Evolutionary conservation across 2,113 vertebrate species (phyloP).

Genomic region (Noturus placidus): DNA sequence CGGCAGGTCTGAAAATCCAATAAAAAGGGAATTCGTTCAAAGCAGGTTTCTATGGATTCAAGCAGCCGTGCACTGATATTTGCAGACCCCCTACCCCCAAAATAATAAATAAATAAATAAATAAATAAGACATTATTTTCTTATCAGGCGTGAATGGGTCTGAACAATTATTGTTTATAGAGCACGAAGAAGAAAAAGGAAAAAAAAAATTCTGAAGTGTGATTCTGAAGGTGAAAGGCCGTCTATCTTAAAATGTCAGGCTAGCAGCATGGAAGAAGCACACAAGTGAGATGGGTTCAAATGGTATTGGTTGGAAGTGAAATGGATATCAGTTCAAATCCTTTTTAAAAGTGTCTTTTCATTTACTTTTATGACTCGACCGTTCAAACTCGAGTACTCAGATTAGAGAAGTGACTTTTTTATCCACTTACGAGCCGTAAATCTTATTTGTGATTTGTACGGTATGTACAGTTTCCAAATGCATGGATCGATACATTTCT

Average conservation of each 20-base stretch:
- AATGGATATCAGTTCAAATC: background rate
- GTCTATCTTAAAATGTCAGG: background rate
- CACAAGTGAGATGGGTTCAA: background rate
- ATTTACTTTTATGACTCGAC: background rate
- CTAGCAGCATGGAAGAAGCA: background rate
- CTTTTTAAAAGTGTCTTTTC: background rate
- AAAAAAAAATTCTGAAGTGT: too few species aligned
- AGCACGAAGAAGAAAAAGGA: background rate
- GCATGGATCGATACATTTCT: too few species aligned
- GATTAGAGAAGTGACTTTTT: background rate
- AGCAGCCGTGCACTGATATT: background rate
- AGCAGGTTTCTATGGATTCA: background rate
- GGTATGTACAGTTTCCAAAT: too few species aligned
- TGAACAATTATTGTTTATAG: constrained; percentile 14
- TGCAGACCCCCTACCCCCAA: background rate
- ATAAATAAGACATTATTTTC: background rate
- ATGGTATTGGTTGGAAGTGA: background rate
- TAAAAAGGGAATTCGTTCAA: background rate
- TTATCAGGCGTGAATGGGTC: background rate
- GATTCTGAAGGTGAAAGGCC: background rate
- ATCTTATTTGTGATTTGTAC: too few species aligned
- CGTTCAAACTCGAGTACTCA: too few species aligned
- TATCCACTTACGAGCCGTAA: too few species aligned
- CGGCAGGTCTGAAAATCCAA: background rate
- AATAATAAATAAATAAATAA: background rate